Base-by-base conservation (phyloP, 1,140 invertebrate genomes). In the Doryteuthis pealeii region DNA sequence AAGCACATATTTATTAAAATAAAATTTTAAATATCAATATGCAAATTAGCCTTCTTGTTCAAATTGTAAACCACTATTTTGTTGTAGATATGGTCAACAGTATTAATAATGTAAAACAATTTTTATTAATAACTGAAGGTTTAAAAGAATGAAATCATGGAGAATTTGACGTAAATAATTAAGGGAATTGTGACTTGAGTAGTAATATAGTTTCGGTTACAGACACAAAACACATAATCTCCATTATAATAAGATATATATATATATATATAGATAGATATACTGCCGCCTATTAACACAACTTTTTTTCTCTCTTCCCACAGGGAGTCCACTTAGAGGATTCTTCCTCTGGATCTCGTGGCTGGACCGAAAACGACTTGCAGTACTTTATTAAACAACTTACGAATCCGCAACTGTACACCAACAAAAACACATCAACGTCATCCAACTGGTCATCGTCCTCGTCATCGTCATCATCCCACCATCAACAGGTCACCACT, bases 261-360 rank as follows among this genome's bases (percentile, higher is more conserved):
- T 14, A n/a, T 15, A n/a, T 62, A 22, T 62, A 5, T 62, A 8
- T 22, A 15, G 5, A 2, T 62, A n/a, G 26, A 62, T 62, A 18
- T 62, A 22, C 18, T 22, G 5, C 18, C 10, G 26, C 6, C 6
- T n/a, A 62, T n/a, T n/a, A n/a, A n/a, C n/a, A 4, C 26, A 5
- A 5, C 26, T 62, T 0, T 62, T 73, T 70, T 49, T 67, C 66
- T 75, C 43, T 72, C 54, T 32, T 65, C 35, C 74, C 74, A 0
- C 58, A 78, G 77, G 77, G 75, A 35, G 77, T 78, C 8, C 74
- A 78, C 35, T 68, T 78, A 67, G 77, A 78, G n/a, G 77, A 78
- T 67, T 70, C 75, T 1, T 70, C 74, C 33, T 71, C 74, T 30
- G 70, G 71, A 31, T 72, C 49, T 26, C 75, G 75, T 73, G 72